Conservation (phyloP, 2,888 invertebrate genomes). For the Clistopyga incitator region DNA sequence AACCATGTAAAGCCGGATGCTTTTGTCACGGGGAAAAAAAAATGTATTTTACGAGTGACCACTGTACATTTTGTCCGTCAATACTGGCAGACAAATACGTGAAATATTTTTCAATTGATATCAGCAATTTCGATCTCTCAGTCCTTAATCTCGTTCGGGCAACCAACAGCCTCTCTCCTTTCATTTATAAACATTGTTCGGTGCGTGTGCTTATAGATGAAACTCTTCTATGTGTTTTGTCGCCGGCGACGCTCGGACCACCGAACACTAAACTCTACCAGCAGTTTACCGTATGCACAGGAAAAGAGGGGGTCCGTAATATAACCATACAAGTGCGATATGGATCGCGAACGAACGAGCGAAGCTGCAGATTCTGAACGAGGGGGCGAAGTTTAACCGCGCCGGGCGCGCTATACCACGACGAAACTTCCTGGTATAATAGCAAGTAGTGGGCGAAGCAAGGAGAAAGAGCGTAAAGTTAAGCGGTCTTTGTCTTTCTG, state of each 20-base stretch:
- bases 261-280: not conserved
- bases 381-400: slow-evolving; percentile 58
- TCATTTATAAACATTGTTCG: slow-evolving; percentile 4
- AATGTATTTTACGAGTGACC: too few species aligned
- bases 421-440: slow-evolving; percentile 60
- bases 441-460: slow-evolving; percentile 18
- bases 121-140: too few species aligned
- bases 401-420: slow-evolving; percentile 44
- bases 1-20: too few species aligned
- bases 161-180: not conserved
- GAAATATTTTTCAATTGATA: too few species aligned
- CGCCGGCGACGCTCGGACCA: slow-evolving; percentile 10
- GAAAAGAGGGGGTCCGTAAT: slow-evolving; percentile 21
- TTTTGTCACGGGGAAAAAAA: too few species aligned
- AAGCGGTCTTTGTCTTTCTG: slow-evolving; percentile 61
- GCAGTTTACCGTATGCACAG: slow-evolving; percentile 2
- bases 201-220: not conserved
- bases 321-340: slow-evolving; percentile 36
- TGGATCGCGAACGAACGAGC: slow-evolving; percentile 51
- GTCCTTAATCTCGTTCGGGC: too few species aligned
- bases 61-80: too few species aligned
- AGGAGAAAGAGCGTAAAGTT: slow-evolving; percentile 56
- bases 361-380: slow-evolving; percentile 8
- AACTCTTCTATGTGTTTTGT: not conserved
- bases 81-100: too few species aligned